These are phyloP conservation scores for Chrysaora quinquecirrha DNA, from an alignment of 30 jellyfish, hydroid and myxozoan genomes.

Conservation along the genomic window DNA sequence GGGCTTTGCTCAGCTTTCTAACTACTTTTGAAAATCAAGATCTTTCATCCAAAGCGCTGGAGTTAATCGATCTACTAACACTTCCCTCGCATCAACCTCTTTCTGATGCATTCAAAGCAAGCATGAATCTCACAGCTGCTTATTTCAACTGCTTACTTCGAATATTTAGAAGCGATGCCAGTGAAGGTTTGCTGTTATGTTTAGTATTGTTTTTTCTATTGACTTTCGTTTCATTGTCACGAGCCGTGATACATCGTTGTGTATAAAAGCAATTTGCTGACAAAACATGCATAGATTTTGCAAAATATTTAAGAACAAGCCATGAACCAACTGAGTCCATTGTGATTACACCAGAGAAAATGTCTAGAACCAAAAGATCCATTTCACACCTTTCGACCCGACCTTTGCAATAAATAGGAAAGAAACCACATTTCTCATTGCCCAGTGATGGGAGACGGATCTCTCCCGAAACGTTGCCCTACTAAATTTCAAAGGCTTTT, in stretches of 20 bases:
- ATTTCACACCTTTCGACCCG: too few relatives aligned
- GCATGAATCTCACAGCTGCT: slow-evolving; percentile 39
- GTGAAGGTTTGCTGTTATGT: neutral
- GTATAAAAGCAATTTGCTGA: neutral
- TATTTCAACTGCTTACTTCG: slow-evolving; percentile 46
- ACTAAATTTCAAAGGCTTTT: too few relatives aligned
- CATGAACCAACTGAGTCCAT: too few relatives aligned
- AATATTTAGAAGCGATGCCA: neutral
- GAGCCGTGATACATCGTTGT: neutral
- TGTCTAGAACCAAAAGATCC: neutral
- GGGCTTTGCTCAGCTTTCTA: slow-evolving; percentile 25
- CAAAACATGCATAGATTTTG: neutral
- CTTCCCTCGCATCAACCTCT: slow-evolving; percentile 25
- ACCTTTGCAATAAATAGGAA: too few relatives aligned
- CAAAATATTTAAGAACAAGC: too few relatives aligned
- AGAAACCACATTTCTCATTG: too few relatives aligned
- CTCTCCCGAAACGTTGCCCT: neutral
- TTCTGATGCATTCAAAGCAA: slow-evolving; percentile 29
- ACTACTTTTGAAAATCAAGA: slow-evolving; percentile 24
- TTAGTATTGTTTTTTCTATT: neutral
- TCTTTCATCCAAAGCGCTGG: slow-evolving; percentile 6
- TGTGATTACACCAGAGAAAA: neutral
- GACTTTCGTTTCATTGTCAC: neutral
- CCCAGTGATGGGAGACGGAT: too few relatives aligned
- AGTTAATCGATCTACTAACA: slow-evolving; percentile 14